Percentiles rank a stretch among this genome's conserved stretches.
Conservation (phyloP, 2,888 invertebrate genomes). For the Drosophila villosipedis region DNA sequence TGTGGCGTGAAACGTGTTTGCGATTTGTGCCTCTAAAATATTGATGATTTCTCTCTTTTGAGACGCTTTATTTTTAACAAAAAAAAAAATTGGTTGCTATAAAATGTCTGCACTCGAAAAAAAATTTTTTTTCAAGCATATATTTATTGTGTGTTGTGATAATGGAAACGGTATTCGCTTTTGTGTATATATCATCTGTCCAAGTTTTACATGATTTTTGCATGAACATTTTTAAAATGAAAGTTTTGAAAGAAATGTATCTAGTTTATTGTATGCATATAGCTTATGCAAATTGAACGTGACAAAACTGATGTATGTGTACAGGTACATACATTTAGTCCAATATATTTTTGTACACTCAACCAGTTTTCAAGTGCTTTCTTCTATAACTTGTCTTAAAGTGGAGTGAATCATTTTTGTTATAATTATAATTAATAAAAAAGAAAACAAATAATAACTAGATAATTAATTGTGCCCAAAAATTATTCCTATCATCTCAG, state of each 20-base stretch:
- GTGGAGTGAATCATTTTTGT: background rate
- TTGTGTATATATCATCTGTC: background rate
- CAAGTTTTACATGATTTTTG: conserved; percentile 52
- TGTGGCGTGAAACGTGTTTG: conserved; percentile 21
- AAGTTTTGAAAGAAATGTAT: conserved; percentile 34
- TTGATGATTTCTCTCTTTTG: background rate
- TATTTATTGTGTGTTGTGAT: background rate
- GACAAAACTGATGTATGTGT: background rate
- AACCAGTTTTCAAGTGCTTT: background rate
- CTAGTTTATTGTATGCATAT: background rate
- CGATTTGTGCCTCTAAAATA: conserved; percentile 42
- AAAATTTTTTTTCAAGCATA: background rate
- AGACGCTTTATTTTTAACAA: background rate
- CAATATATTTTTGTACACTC: background rate
- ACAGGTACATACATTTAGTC: background rate
- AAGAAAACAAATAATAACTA: background rate
- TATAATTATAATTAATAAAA: background rate
- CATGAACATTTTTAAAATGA: conserved; percentile 42
- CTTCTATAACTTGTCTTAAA: background rate
- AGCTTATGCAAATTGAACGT: background rate
- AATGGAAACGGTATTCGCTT: conserved; percentile 8
- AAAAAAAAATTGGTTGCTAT: background rate
- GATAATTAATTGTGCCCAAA: background rate
- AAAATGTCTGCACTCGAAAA: background rate
- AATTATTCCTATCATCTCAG: background rate